Conservation (phyloP, 2,797 vertebrate species). For the Heterohyrax brucei region DNA sequence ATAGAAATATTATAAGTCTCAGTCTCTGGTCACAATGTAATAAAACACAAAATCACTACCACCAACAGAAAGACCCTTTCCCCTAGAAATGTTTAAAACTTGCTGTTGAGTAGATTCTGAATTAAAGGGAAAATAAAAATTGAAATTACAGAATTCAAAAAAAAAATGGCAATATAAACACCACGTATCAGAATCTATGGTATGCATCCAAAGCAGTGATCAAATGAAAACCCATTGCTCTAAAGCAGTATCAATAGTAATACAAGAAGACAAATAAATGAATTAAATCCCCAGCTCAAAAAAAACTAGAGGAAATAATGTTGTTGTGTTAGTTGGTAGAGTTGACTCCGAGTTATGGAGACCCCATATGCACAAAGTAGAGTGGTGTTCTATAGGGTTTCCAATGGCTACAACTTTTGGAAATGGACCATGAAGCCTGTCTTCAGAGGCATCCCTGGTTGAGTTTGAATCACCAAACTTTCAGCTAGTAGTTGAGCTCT, state of each 20-base stretch:
- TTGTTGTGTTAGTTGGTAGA: neutral
- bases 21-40: neutral
- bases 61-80: neutral
- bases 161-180: neutral
- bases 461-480: neutral
- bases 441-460: neutral
- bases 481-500: neutral
- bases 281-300: neutral
- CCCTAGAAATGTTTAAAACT: neutral
- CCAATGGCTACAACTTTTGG: neutral
- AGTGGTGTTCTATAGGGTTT: neutral
- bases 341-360: neutral
- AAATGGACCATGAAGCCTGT: neutral
- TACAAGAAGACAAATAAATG: conserved; percentile 4
- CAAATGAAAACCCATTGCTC: neutral
- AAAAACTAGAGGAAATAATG: neutral
- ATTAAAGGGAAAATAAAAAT: neutral
- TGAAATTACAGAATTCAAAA: neutral
- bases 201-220: neutral
- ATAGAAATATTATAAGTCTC: neutral
- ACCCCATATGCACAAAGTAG: neutral
- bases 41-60: neutral
- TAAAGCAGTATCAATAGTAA: neutral
- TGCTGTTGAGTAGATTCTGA: neutral
- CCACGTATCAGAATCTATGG: neutral